phyloP scores from a whole-genome alignment of 2,797 vertebrate genomes.

The Linurgus olivaceus region DNA sequence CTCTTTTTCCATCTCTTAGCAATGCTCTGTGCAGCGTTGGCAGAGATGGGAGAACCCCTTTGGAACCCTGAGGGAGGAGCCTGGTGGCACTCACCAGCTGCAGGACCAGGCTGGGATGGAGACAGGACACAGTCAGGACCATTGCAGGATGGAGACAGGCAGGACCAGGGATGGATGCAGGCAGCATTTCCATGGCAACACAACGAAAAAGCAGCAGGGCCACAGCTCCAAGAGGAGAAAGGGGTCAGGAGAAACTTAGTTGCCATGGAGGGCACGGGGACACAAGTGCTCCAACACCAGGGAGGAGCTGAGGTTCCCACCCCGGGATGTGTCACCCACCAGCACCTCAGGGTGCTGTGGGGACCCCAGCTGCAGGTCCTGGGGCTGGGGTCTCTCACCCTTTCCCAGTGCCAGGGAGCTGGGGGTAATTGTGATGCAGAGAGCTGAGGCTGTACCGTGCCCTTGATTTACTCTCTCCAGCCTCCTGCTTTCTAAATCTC shows the following conservation, averaged over 20 bases:
- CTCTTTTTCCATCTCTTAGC: neutral
- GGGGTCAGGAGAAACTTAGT: neutral
- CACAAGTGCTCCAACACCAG: rapidly evolving
- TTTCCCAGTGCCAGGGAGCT: neutral
- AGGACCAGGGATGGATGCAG: neutral
- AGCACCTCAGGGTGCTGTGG: rapidly evolving
- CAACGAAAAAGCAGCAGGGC: neutral
- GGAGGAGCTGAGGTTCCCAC: neutral
- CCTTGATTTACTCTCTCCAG: slow-evolving; percentile 50
- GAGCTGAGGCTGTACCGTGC: neutral
- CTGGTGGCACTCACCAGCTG: neutral
- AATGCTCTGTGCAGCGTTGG: neutral
- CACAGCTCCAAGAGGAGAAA: neutral
- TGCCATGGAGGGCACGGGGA: neutral
- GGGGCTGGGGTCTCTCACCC: rapidly evolving
- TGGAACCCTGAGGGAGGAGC: neutral
- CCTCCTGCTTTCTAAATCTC: slow-evolving; percentile 50
- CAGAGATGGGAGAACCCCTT: neutral
- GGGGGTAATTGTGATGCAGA: neutral
- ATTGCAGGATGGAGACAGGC: neutral
- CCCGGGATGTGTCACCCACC: neutral
- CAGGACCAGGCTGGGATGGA: neutral
- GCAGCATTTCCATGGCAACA: slow-evolving; percentile 62
- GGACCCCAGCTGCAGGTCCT: rapidly evolving
- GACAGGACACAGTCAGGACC: neutral